Evolutionary conservation across 1,140 invertebrate species (phyloP), one percentile per base, ranked within the genome.

Genomic region (Palaemon carinicauda): DNA sequence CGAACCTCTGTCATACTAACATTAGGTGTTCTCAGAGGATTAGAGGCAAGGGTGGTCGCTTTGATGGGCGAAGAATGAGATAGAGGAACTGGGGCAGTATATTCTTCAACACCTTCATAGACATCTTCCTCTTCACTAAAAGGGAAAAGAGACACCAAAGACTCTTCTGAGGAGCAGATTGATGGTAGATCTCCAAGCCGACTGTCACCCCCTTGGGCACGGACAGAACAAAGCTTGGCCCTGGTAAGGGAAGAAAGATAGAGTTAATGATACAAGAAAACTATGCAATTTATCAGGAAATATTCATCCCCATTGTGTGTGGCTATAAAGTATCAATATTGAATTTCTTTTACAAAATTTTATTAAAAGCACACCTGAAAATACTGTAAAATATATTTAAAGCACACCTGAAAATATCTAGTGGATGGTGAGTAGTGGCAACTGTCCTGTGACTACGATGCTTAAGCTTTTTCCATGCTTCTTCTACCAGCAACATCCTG

Each of bases 381-480:
- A 88, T 83, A 21, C 9, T 60, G 19, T 60, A 19, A n/a, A 4
- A n/a, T 24, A 14, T 24, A n/a, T 24, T 60, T 24, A 21, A 10
- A n/a, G 19, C 33, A 9, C 19, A 87, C 85, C 88, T 89, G 78
- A 89, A 89, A 12, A 88, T 83, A 81, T 89, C 88, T 1, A 89
- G 71, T 9, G 88, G 88, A 24, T 88, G 88, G 78, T 89, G 88
- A 0, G 88, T 78, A 27, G 88, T 85, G 27, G 88, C 88, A 27
- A 89, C 88, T 3, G 88, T 89, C 7, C 86, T 77, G 56, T 89
- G 88, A 33, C 80, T 89, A 0, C 86, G 79, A 31, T 86, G 77
- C 10, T 89, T 60, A 50, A 90, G 82, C 41, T 89, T 87, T 81
- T 90, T 90, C 91, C 91, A 91, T 12, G 88, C 85, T 69, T 91